These are phyloP conservation scores for Suricata suricatta DNA, from an alignment of 2,113 vertebrate species.

Conservation along the genomic window DNA sequence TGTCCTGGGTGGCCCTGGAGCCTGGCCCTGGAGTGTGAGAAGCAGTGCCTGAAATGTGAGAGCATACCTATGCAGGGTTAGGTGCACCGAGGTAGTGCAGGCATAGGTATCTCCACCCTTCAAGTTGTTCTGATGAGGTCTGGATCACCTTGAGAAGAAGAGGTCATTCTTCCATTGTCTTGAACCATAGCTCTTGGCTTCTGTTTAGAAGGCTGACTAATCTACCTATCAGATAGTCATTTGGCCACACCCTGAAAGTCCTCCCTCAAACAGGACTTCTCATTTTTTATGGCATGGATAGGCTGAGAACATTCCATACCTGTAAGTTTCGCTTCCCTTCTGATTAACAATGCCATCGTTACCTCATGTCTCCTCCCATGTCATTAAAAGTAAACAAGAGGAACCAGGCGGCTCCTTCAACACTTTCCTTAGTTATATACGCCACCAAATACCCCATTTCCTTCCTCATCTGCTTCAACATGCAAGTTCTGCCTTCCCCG, in stretches of 20 bases:
- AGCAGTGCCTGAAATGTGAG: neutral
- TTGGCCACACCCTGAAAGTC: neutral
- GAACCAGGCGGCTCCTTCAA: neutral
- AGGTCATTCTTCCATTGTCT: neutral
- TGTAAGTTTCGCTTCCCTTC: neutral
- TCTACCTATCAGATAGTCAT: neutral
- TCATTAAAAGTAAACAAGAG: neutral
- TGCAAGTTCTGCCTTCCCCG: neutral
- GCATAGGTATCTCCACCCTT: neutral
- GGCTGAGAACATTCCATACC: neutral
- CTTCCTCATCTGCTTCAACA: neutral
- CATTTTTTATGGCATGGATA: neutral
- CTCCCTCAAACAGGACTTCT: neutral
- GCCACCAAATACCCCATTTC: neutral
- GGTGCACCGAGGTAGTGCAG: fast-evolving
- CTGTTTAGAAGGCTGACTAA: neutral
- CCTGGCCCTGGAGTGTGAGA: neutral
- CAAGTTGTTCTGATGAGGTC: neutral
- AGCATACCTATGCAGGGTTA: neutral
- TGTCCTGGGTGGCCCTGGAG: neutral
- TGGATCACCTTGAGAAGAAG: neutral
- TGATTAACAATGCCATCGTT: neutral
- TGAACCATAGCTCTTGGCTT: neutral
- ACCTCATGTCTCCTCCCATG: neutral
- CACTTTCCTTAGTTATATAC: neutral